Base-by-base conservation (phyloP, 64 coral and sea anemone genomes). In the Hydrozoanthus tunicans region DNA sequence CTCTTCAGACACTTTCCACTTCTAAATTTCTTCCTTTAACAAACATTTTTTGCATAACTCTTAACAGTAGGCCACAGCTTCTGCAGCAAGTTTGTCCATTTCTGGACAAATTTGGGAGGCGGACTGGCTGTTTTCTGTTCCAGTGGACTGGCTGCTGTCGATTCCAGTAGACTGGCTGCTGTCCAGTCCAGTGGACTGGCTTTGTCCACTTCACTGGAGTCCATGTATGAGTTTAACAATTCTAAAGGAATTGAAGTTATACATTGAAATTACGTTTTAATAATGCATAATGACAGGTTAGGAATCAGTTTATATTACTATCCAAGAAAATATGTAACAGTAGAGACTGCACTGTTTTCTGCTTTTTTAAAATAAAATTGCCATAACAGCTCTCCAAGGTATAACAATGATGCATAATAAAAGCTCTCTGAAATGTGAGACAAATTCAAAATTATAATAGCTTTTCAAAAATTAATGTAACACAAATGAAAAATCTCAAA, bases 61-160 rank as follows among this genome's bases (percentile, higher is more conserved):
- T 89, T 76, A 77, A 77, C 86, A 89, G 86, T 56, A 77, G 51
- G 66, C 70, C 86, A 89, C 80, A 62, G 71, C 69, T 73, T 89
- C 53, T 89, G 58, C 13, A 73, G 86, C 86, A 89, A 76, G 86
- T 89, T 89, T 89, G 55, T 89, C 86, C 17, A 89, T 89, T 89
- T 70, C 86, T 77, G 86, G 70, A 89, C 32, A 43, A 43, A 89
- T 32, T 73, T 89, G 24, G 51, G 65, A 89, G 66, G 86, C 57
- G 70, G 86, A 6, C 74, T 75, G 85, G 86, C 25, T 89, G 43
- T 59, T 89, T 53, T 90, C 52, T 89, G 54, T 71, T 71, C 69
- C 24, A 32, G 57, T 89, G 67, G 81, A 83, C 13, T 83, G 81
- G 81, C 81, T 83, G 17, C 26, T 64, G 51, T 24, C 1, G 3